A percentile compares a stretch with the other conserved stretches of the same genome.
These are phyloP conservation scores for Gonocerus acuteangulatus DNA, from an alignment of 2,888 invertebrate species.

Conservation along the genomic window DNA sequence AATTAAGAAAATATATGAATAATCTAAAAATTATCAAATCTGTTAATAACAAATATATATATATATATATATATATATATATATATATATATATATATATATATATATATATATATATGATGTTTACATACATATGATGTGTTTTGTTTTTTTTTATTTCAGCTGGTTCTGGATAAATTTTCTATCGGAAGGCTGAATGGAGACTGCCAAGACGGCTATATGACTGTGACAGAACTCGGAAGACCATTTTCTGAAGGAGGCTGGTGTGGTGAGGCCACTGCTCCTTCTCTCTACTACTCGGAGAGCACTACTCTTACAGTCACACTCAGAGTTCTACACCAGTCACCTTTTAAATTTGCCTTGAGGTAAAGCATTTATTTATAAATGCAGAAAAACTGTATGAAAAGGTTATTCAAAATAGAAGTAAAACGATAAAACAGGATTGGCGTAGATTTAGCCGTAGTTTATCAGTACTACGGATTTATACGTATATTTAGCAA, in stretches of 20 bases:
- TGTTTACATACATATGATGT: no score
- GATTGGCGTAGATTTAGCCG: no score
- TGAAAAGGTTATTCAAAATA: background rate
- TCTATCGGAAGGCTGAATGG: constrained; percentile 75
- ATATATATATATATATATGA: no score
- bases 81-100: no score
- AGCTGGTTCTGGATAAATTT: constrained; percentile 81
- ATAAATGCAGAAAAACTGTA: background rate
- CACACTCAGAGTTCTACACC: constrained; percentile 55
- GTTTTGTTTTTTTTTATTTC: background rate
- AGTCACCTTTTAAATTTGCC: constrained; percentile 69
- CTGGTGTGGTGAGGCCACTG: constrained; percentile 78
- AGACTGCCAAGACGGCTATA: constrained; percentile 77
- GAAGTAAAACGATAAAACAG: background rate
- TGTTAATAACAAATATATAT: no score
- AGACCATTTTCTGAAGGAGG: constrained; percentile 82
- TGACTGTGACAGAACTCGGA: constrained; percentile 78
- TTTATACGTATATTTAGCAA: no score
- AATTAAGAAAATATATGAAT: no score
- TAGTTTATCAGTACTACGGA: no score
- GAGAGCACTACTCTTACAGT: constrained; percentile 80
- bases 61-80: no score
- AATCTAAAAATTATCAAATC: no score
- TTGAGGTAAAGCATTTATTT: constrained; percentile 53
- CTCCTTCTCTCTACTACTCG: constrained; percentile 83